Evolutionary conservation across 2,113 vertebrate species (phyloP).

Genomic region (Vicugna pacos): DNA sequence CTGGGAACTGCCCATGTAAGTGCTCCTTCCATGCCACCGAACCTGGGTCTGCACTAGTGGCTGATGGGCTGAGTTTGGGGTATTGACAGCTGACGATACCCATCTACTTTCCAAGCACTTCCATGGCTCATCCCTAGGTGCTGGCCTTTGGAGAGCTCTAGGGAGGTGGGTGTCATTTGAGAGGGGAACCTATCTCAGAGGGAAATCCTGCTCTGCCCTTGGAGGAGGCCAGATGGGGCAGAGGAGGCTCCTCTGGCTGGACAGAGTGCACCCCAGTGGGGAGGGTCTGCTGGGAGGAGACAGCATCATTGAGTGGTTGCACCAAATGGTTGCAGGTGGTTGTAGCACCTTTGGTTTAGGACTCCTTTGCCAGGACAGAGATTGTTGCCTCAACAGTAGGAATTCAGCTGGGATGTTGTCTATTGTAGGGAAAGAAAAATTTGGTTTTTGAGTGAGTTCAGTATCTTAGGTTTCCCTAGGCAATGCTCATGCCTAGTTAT

Average conservation of each 20-base stretch:
- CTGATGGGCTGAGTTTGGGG: not conserved
- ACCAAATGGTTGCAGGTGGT: not conserved
- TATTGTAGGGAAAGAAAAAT: not conserved
- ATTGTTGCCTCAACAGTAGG: not conserved
- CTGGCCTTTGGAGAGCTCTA: not conserved
- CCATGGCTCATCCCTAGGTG: not conserved
- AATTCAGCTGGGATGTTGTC: not conserved
- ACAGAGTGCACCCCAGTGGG: fast-evolving
- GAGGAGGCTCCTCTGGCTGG: not conserved
- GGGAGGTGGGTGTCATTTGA: not conserved
- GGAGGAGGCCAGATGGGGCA: not conserved
- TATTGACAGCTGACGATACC: not conserved
- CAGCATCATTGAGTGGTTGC: not conserved
- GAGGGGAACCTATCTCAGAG: not conserved
- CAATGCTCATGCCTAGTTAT: not conserved
- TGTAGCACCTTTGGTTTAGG: not conserved
- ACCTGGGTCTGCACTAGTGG: not conserved
- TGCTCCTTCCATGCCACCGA: not conserved
- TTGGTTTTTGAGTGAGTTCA: not conserved
- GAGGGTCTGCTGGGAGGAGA: too few relatives aligned
- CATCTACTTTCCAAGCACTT: not conserved
- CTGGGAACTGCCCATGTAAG: not conserved
- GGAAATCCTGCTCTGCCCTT: not conserved
- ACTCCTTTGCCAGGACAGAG: not conserved
- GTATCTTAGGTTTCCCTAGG: not conserved